Evolutionary conservation across 2,113 vertebrate species (phyloP), one percentile per base, ranked within the genome.

Genomic region (Halcyon senegalensis): DNA sequence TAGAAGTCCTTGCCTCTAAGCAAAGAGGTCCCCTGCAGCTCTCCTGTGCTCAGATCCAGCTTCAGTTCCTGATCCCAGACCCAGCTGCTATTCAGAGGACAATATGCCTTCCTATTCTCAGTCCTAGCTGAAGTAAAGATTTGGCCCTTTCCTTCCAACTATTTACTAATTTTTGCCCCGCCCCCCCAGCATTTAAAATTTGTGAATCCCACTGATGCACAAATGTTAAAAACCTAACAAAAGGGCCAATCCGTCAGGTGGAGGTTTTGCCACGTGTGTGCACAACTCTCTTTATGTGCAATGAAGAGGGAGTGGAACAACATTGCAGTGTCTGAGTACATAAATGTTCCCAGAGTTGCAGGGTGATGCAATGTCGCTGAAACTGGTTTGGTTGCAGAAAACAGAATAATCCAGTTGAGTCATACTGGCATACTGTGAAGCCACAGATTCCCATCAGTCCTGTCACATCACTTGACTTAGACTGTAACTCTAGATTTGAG

Each of bases 221-320:
- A n/a, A 30, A 48, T 20, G 9, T 69, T 75, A 44, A 75, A 87
- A 80, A 35, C 39, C 16, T n/a, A 78, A 24, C 16, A 51, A 58
- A 69, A 83, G 16, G 2, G 9, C 78, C n/a, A 64, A 6, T 64
- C 18, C 1, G 0, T 64, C 43, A 58, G 25, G 44, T 5, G 27
- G 23, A 73, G 33, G 27, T 46, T 78, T 86, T 1, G 2, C 16
- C 0, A 0, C 39, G 21, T 60, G 37, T 13, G 20, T 13, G 5
- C 37, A n/a, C 43, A 46, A 19, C 37, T 53, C 23, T 77, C 6
- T 62, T n/a, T 16, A 17, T 13, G 11, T 68, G 30, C 33, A 72
- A 20, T 20, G 9, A 3, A 12, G 28, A 64, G 27, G 24, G 16
- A 80, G 55, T 7, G 0, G 39, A 75, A 59, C 39, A 87, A 8